A percentile compares a stretch with the other conserved stretches of the same genome.
These are phyloP conservation scores for Nomada lathburiana DNA, from an alignment of 2,888 invertebrate species.

Conservation along the genomic window DNA sequence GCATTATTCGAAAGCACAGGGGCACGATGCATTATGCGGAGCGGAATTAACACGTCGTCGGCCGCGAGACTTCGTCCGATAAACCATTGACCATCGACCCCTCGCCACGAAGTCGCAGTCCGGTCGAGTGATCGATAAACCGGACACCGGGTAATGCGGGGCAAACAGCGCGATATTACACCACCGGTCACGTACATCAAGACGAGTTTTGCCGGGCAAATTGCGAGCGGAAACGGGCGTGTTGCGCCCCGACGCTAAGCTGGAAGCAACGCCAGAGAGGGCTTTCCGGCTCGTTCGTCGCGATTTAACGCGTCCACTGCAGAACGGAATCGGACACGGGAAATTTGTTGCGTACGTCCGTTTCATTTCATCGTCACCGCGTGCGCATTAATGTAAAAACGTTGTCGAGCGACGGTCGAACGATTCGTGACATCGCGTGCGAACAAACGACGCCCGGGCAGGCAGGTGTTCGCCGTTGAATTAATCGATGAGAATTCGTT, in stretches of 20 bases:
- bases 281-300: constrained; percentile 22
- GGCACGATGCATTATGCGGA: constrained; percentile 45
- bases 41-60: constrained; percentile 51
- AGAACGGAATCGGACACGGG: constrained; percentile 4
- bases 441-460: neutral
- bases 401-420: neutral
- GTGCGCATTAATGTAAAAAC: constrained; percentile 41
- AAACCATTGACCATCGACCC: constrained; percentile 49
- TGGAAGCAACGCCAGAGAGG: neutral
- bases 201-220: constrained; percentile 43
- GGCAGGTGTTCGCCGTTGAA: neutral
- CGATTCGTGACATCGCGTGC: constrained; percentile 10
- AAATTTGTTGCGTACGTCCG: constrained; percentile 36
- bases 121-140: constrained; percentile 45
- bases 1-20: constrained; percentile 10
- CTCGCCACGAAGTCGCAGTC: constrained; percentile 19
- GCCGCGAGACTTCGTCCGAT: constrained; percentile 34
- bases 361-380: constrained; percentile 27
- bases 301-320: constrained; percentile 23
- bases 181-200: constrained; percentile 39
- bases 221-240: constrained; percentile 30
- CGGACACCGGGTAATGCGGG: constrained; percentile 13
- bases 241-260: constrained; percentile 18
- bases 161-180: constrained; percentile 31
- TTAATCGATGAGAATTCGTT: neutral